These are phyloP conservation scores for Prorops nasuta DNA, from an alignment of 1,140 invertebrate species.

Conservation along the genomic window DNA sequence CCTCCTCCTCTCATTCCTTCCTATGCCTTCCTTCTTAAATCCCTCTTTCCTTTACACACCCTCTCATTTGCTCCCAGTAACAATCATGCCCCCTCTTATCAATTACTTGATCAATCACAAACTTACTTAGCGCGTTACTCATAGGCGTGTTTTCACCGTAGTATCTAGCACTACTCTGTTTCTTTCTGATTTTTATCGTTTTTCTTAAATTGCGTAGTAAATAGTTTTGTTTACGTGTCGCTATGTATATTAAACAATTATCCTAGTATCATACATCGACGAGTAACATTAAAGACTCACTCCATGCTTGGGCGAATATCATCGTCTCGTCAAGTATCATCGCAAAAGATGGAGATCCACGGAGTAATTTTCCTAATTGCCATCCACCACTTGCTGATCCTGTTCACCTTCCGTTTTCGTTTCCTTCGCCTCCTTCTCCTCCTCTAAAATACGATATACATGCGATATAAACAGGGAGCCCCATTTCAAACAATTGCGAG, in stretches of 20 bases:
- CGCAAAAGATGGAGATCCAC: no score
- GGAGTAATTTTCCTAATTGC: background rate
- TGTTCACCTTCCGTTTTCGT: constrained; percentile 8
- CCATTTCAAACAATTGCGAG: background rate
- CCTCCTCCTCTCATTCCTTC: constrained; percentile 8
- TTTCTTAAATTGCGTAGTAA: constrained; percentile 18
- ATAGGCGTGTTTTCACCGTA: constrained; percentile 17
- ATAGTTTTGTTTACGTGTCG: constrained; percentile 21
- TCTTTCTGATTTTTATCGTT: constrained; percentile 16
- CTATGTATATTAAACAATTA: constrained; percentile 43
- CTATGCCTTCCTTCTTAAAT: constrained; percentile 1
- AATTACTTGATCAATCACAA: constrained; percentile 15
- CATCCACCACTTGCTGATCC: constrained; percentile 8
- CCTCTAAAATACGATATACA: constrained; percentile 20
- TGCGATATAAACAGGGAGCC: constrained; percentile 9
- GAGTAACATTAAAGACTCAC: constrained; percentile 29
- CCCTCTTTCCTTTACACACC: background rate
- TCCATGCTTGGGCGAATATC: constrained; percentile 4
- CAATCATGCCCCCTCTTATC: constrained; percentile 3
- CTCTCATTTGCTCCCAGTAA: background rate
- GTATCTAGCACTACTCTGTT: constrained; percentile 22
- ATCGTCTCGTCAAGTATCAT: background rate
- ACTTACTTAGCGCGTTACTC: constrained; percentile 17
- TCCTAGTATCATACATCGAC: constrained; percentile 47
- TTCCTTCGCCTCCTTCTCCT: constrained; percentile 17